Evolutionary conservation across 2,113 vertebrate genomes (phyloP).

Genomic region (Ceyx margarethae): DNA sequence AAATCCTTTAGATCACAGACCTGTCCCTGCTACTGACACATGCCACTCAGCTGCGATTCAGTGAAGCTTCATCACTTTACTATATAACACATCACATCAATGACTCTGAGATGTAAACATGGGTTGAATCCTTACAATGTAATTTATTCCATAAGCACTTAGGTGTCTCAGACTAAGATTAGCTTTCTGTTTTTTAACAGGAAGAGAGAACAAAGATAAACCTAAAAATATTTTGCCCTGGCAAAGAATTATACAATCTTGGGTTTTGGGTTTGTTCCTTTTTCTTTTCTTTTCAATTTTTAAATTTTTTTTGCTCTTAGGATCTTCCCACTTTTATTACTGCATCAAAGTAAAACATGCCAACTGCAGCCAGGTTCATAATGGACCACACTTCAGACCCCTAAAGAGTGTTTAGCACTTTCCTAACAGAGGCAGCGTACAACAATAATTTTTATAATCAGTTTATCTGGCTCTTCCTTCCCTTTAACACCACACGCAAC

Average conservation of each 20-base stretch:
- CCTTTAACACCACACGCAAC: neutral
- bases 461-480: constrained; percentile 29
- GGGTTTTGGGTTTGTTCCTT: neutral
- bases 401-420: constrained; percentile 61
- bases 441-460: constrained; percentile 16
- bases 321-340: neutral
- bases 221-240: neutral
- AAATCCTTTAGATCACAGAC: neutral
- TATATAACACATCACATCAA: neutral
- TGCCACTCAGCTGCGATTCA: neutral
- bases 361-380: constrained; percentile 2
- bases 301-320: neutral
- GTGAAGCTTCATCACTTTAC: neutral
- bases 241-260: neutral
- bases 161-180: neutral
- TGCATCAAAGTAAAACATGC: neutral
- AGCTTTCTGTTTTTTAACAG: neutral
- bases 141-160: neutral
- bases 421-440: constrained; percentile 51
- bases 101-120: neutral
- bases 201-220: neutral
- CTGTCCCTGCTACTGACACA: neutral
- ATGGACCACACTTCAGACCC: constrained; percentile 59
- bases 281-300: neutral
- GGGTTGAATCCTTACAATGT: neutral